Evolutionary conservation across 2,888 invertebrate species (phyloP).

Genomic region (Sphinx pinastri): DNA sequence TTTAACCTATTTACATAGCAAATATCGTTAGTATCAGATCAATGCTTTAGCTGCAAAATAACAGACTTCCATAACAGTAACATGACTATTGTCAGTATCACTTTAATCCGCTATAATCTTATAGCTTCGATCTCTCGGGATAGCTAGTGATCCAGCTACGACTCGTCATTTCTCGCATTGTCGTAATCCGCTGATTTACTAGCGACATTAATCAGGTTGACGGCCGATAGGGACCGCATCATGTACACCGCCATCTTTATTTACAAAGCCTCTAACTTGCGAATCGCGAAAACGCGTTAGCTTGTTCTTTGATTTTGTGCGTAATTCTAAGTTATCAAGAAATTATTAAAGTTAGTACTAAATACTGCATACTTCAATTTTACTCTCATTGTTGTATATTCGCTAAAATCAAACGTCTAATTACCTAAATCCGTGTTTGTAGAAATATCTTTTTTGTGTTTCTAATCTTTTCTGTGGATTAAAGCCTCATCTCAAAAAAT

Average conservation of each 20-base stretch:
- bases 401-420: too few relatives aligned
- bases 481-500: too few relatives aligned
- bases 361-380: background rate
- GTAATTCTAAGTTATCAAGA: background rate
- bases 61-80: too few relatives aligned
- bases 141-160: conserved; percentile 77
- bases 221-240: conserved; percentile 83
- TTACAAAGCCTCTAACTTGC: conserved; percentile 46
- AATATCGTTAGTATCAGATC: too few relatives aligned
- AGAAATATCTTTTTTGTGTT: too few relatives aligned
- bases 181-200: conserved; percentile 84
- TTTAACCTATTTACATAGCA: too few relatives aligned
- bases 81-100: background rate
- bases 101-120: conserved; percentile 28
- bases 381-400: too few relatives aligned
- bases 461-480: too few relatives aligned
- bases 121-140: conserved; percentile 46
- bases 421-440: too few relatives aligned
- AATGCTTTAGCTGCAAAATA: too few relatives aligned
- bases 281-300: conserved; percentile 32
- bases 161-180: conserved; percentile 84
- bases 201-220: conserved; percentile 83
- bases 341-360: too few relatives aligned
- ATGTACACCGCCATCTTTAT: conserved; percentile 58
- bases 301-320: background rate